These are phyloP conservation scores for Erinaceus europaeus DNA, from an alignment of 2,113 vertebrate species.

Conservation along the genomic window DNA sequence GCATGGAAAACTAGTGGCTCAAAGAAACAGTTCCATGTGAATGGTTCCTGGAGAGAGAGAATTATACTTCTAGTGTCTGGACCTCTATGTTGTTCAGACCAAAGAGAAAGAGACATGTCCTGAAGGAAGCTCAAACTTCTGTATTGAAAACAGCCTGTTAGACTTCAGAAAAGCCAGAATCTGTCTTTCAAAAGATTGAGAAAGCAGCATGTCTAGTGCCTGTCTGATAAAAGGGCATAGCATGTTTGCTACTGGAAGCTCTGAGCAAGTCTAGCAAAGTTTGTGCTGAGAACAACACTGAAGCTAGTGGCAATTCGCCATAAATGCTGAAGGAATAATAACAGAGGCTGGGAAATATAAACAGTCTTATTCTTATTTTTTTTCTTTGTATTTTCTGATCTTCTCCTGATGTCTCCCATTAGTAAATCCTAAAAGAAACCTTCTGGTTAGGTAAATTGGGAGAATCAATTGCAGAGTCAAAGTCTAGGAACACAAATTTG, in stretches of 20 bases:
- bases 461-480: background rate
- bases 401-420: background rate
- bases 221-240: background rate
- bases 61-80: background rate
- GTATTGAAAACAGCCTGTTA: background rate
- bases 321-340: background rate
- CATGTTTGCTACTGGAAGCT: background rate
- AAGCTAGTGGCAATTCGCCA: background rate
- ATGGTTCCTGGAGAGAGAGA: background rate
- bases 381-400: background rate
- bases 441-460: background rate
- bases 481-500: background rate
- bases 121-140: background rate
- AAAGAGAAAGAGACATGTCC: background rate
- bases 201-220: background rate
- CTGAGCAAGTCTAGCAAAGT: rapidly evolving
- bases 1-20: background rate
- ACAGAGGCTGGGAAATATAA: background rate
- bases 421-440: background rate
- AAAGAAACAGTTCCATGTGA: too few relatives aligned
- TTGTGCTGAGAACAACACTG: too few relatives aligned
- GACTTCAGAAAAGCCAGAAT: background rate
- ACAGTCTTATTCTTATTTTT: background rate
- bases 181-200: background rate
- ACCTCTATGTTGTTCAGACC: background rate